Conservation (phyloP, 1,140 invertebrate genomes). For the Choristoneura fumiferana region DNA sequence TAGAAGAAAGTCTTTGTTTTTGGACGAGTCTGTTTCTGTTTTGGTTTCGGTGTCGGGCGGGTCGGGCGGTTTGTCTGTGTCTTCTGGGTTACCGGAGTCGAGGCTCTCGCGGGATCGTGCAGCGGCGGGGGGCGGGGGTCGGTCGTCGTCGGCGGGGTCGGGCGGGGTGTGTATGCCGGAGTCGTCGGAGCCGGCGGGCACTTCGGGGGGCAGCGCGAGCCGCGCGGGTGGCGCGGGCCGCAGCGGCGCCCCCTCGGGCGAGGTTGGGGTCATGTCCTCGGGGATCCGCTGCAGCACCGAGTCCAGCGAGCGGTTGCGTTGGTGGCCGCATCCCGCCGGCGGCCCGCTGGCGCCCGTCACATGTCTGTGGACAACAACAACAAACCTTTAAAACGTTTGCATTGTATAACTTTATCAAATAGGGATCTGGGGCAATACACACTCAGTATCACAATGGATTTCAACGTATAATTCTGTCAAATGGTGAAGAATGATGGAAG, state of each 20-base stretch:
- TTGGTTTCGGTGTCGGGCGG: constrained; percentile 63
- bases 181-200: constrained; percentile 89
- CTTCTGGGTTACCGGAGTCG: constrained; percentile 83
- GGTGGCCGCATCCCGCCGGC: constrained; percentile 82
- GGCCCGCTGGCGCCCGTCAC: constrained; percentile 66
- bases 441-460: too few species aligned
- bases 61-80: constrained; percentile 71
- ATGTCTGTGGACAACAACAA: constrained; percentile 58
- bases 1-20: constrained; percentile 82
- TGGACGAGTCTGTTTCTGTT: constrained; percentile 48
- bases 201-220: constrained; percentile 88
- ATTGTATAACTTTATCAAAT: too few species aligned
- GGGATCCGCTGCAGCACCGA: constrained; percentile 92
- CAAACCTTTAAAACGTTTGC: too few species aligned
- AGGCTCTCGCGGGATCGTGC: constrained; percentile 83
- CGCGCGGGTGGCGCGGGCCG: constrained; percentile 84
- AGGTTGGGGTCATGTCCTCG: constrained; percentile 89
- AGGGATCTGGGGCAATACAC: too few species aligned
- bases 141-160: constrained; percentile 58
- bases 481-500: too few species aligned
- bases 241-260: constrained; percentile 85
- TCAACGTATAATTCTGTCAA: too few species aligned
- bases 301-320: constrained; percentile 92
- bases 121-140: constrained; percentile 57
- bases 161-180: constrained; percentile 87